Evolutionary conservation across 2,797 vertebrate species (phyloP).

Genomic region (Poeciliopsis presidionis): DNA sequence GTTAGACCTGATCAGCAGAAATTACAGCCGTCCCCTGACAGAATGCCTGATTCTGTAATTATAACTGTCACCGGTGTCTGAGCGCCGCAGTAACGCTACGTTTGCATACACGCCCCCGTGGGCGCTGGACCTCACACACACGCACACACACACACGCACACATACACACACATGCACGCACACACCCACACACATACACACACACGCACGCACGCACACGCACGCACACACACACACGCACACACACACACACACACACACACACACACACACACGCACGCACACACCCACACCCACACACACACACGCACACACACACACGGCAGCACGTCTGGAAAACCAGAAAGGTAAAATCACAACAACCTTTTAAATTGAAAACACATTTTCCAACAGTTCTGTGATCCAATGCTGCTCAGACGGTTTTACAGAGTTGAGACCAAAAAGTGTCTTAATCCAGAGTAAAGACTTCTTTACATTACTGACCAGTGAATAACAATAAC

Average conservation of each 20-base stretch:
- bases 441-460: no score
- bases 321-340: no score
- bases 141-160: not conserved
- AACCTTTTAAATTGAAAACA: no score
- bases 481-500: no score
- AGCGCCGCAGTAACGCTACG: slow-evolving; percentile 45
- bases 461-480: no score
- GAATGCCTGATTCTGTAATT: slow-evolving; percentile 74
- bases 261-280: not conserved
- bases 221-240: no score
- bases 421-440: no score
- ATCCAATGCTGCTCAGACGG: no score
- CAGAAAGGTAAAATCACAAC: no score
- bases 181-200: no score
- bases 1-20: slow-evolving; percentile 73
- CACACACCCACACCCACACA: not conserved
- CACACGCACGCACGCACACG: not conserved
- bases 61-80: slow-evolving; percentile 79
- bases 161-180: not conserved
- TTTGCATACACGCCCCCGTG: slow-evolving; percentile 57
- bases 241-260: not conserved
- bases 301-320: no score
- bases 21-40: slow-evolving; percentile 67
- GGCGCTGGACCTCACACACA: slow-evolving; percentile 15
- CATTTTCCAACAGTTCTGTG: no score